A percentile compares a stretch with the other conserved stretches of the same genome.
Evolutionary conservation across 2,113 vertebrate genomes (phyloP).

Genomic region (Orthonyx spaldingii): DNA sequence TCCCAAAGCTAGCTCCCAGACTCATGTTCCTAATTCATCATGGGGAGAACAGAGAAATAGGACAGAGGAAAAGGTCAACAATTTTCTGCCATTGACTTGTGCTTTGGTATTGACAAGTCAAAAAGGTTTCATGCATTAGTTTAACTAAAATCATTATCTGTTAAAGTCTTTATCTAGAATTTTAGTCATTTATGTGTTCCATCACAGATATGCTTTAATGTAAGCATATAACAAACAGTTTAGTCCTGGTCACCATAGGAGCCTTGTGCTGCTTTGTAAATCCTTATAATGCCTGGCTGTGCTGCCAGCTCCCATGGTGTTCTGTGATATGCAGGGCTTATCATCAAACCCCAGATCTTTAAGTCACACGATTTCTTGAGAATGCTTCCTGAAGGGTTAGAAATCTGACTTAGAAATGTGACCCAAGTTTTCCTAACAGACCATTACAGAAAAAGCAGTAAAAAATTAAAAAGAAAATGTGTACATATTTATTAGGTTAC

Average conservation of each 20-base stretch:
- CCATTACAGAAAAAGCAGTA: neutral
- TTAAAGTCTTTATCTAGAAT: neutral
- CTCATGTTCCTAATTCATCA: neutral
- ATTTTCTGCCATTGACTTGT: neutral
- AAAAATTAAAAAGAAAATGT: neutral
- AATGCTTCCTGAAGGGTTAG: neutral
- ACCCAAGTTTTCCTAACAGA: neutral
- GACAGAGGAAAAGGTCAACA: neutral
- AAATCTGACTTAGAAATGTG: neutral
- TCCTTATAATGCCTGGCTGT: neutral
- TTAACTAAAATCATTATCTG: neutral
- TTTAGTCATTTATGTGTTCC: neutral
- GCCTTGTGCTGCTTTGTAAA: neutral
- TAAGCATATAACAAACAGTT: neutral
- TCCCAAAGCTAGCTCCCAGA: neutral
- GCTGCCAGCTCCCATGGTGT: neutral
- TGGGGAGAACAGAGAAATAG: neutral
- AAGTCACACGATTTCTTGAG: neutral
- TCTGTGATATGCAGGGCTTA: neutral
- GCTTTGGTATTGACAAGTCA: neutral
- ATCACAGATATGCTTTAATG: neutral
- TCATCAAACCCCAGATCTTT: neutral
- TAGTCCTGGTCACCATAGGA: neutral
- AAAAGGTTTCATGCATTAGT: neutral
- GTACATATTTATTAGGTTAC: neutral